Base-by-base conservation (phyloP, 2,113 vertebrate genomes). In the Grantiella picta region DNA sequence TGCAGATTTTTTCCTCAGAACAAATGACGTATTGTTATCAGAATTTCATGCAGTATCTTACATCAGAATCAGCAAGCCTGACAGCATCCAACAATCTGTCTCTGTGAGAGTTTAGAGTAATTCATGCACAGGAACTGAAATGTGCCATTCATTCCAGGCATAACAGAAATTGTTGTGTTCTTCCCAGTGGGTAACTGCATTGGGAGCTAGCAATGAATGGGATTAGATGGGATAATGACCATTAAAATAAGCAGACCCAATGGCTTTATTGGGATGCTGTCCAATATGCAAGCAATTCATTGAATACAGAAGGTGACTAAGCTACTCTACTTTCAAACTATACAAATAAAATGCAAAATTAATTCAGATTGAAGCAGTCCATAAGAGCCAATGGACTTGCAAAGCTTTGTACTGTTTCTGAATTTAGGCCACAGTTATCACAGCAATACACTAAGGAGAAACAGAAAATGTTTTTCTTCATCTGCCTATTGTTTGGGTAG, bases 151-250 rank as follows among this genome's bases (percentile, higher is more conserved):
- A 91, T 76, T 90, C 66, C 85, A 89, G 71, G 47, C 82, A 78
- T 63, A 86, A 75, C 76, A 90, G 87, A 44, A 96, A 94, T 76
- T 15, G 52, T 36, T 94, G 78, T 31, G 24, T n/a, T 94, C 92
- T 82, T 92, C 89, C 65, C 82, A 72, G 66, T 84, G 82, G 87
- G 72, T 84, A 82, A 83, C 89, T 96, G 82, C 90, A 76, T 42
- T 96, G 94, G 90, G 93, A 95, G 70, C 56, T 73, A 33, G 80
- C 54, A 91, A n/a, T 42, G 88, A 95, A 92, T 88, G 89, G 95
- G 97, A 97, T 96, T 95, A 94, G 91, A 76, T 64, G 53, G 96
- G 93, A 93, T 96, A 94, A 96, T 95, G 90, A 81, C 56, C 60
- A 77, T 68, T n/a, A 86, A 95, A 95, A 92, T 68, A 86, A 87